Conservation (phyloP, 2,113 vertebrate genomes). For the Poecile atricapillus region DNA sequence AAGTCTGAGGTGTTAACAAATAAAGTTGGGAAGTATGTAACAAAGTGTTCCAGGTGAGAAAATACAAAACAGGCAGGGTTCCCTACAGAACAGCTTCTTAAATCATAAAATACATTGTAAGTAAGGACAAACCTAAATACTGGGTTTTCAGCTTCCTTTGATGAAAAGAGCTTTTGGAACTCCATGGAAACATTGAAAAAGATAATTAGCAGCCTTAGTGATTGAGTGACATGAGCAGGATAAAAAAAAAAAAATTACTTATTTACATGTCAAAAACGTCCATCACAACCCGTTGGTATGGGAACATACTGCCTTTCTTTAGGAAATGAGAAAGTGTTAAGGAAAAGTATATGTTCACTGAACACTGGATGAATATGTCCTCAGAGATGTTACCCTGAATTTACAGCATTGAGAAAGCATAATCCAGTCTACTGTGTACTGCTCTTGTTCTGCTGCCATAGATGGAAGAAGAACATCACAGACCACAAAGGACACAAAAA, state of each 20-base stretch:
- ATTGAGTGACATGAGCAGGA: constrained; percentile 40
- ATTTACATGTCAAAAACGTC: constrained; percentile 55
- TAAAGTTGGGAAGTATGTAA: not conserved
- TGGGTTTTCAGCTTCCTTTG: constrained; percentile 35
- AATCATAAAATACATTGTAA: constrained; percentile 1
- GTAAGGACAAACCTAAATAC: constrained; percentile 9
- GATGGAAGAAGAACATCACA: not conserved
- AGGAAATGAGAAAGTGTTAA: constrained; percentile 47
- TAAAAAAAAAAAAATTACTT: constrained; percentile 50
- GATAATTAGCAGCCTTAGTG: constrained; percentile 36
- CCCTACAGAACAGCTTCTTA: constrained; percentile 4
- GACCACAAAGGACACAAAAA: constrained; percentile 28
- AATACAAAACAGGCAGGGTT: not conserved
- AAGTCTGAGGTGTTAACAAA: not conserved
- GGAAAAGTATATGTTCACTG: constrained; percentile 5
- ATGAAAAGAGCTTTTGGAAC: constrained; percentile 62
- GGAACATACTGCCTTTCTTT: constrained; percentile 42
- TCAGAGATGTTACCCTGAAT: not conserved
- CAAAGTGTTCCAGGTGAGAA: not conserved
- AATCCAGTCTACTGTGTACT: not conserved
- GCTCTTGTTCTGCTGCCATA: not conserved
- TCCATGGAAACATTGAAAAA: constrained; percentile 62
- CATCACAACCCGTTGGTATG: constrained; percentile 43
- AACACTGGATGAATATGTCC: not conserved
- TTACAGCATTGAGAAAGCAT: not conserved